Percentiles rank a stretch among this genome's conserved stretches.
These are phyloP conservation scores for Podargus strigoides DNA, from an alignment of 2,797 vertebrate species.

Conservation along the genomic window DNA sequence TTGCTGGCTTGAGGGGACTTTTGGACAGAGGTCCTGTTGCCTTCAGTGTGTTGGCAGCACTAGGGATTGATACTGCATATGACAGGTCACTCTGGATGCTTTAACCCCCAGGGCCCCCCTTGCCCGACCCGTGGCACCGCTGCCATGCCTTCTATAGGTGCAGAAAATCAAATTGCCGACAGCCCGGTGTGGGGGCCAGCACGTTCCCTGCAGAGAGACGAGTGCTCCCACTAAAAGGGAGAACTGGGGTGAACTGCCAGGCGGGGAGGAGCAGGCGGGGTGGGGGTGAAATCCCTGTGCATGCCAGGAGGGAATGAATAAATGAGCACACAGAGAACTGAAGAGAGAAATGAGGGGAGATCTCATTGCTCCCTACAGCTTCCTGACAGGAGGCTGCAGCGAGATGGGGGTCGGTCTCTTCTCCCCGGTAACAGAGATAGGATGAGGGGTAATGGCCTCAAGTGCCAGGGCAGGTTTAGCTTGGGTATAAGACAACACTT, in stretches of 20 bases:
- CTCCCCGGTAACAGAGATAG: no score
- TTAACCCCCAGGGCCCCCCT: not conserved
- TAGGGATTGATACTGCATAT: fast-evolving
- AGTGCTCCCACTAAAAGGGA: not conserved
- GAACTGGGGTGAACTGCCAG: not conserved
- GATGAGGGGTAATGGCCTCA: no score
- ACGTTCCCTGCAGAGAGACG: not conserved
- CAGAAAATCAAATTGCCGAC: not conserved
- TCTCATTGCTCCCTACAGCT: no score
- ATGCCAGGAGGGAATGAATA: not conserved
- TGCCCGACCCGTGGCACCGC: not conserved
- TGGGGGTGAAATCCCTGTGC: not conserved
- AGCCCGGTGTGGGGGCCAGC: fast-evolving
- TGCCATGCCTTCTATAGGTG: fast-evolving
- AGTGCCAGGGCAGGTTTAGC: no score
- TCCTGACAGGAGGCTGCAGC: no score
- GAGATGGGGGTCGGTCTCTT: no score
- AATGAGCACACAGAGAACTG: fast-evolving
- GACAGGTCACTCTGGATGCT: not conserved
- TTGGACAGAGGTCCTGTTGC: not conserved
- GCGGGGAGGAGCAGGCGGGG: not conserved
- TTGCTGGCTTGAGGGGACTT: not conserved
- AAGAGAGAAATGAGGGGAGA: no score
- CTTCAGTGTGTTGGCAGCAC: not conserved
- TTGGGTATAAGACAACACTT: no score